Evolutionary conservation across 2,888 invertebrate species (phyloP).

Genomic region (Drosophila nr. medialis): DNA sequence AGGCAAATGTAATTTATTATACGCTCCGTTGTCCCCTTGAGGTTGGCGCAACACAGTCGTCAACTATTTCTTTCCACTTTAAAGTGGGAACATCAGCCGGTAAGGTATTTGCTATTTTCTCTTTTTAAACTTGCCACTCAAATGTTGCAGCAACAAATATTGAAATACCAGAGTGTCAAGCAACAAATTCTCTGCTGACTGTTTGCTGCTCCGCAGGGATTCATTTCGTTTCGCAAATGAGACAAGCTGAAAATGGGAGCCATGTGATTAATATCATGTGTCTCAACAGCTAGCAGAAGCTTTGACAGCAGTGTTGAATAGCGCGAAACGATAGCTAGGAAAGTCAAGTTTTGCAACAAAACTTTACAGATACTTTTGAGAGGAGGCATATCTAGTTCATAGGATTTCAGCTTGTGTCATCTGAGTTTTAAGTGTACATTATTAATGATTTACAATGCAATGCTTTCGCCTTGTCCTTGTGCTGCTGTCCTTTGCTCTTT

Average conservation of each 20-base stretch:
- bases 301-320: slow-evolving; percentile 1
- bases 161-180: slow-evolving; percentile 20
- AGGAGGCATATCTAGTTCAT: background rate
- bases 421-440: slow-evolving; percentile 33
- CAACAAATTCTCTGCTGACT: background rate
- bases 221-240: slow-evolving; percentile 9
- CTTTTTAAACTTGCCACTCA: slow-evolving; percentile 8
- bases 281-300: background rate
- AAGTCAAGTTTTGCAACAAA: background rate
- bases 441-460: slow-evolving; percentile 62
- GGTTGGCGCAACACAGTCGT: slow-evolving; percentile 29
- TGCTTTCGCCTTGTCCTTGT: slow-evolving; percentile 20
- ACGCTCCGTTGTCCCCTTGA: slow-evolving; percentile 62
- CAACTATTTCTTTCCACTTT: slow-evolving; percentile 26
- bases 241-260: slow-evolving; percentile 7
- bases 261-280: slow-evolving; percentile 1
- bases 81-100: slow-evolving; percentile 37
- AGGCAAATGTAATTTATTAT: slow-evolving; percentile 73
- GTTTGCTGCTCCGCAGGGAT: slow-evolving; percentile 1
- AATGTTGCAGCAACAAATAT: slow-evolving; percentile 28
- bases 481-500: slow-evolving; percentile 26
- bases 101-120: background rate
- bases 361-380: background rate
- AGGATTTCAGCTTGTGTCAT: slow-evolving; percentile 27
- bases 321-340: background rate